Evolutionary conservation across 2,797 vertebrate genomes (phyloP), one percentile per base, ranked within the genome.

Genomic region (Scomberomorus guttatus): DNA sequence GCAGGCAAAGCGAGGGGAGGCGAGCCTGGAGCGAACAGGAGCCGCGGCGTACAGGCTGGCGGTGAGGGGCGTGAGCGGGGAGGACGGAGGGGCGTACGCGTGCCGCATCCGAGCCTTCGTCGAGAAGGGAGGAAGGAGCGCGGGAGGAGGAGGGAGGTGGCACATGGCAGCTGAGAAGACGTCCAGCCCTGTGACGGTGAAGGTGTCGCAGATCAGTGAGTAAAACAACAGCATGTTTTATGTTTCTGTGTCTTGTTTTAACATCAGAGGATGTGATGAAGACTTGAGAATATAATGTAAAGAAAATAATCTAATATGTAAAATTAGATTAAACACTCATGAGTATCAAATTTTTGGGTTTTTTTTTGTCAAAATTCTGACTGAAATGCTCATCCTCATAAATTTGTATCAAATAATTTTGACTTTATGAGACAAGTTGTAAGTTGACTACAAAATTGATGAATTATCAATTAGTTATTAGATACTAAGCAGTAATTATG

Each of bases 71-170:
- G 93, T 96, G 55, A 93, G 92, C 64, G 77, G 78, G 34, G 94
- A 95, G 57, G 96, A 98, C 13, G 89, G 89, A 0, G 97, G 97
- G 52, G 92, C 90, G 51, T 99, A 99, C 87, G 89, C 94, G 62
- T 99, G 98, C 90, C 94, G 95, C 10, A 90, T 97, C 73, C 89
- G 94, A 0, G 94, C 96, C 66, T 98, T 97, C 96, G 88, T 95
- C 13, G 86, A 92, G 70, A 87, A 79, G 18, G 90, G 34, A 90
- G 95, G 87, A 2, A 77, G 72, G 57, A 89, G 86, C 54, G 15
- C 84, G 0, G 94, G 93, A 55, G 93, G 95, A 81, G 95, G 95
- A 0, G 94, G 95, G 37, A 92, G 90, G 65, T 98, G 97, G 98
- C 95, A 97, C 75, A 95, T 95, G 88, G 96, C 96, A 10, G 96